Conservation (phyloP, 2,888 invertebrate species). For the Cheilosia grossa region DNA sequence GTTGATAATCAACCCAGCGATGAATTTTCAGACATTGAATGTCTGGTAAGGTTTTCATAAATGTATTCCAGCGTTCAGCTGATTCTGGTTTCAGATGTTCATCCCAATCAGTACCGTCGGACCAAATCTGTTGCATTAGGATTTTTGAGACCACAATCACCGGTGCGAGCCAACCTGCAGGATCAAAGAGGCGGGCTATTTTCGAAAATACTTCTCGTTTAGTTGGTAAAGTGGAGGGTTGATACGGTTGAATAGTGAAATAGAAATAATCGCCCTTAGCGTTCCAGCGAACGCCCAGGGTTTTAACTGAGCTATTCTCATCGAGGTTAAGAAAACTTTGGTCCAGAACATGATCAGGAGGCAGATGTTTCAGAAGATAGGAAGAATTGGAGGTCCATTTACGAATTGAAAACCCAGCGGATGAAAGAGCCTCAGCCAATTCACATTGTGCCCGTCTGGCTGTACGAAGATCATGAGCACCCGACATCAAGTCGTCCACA, state of each 20-base stretch:
- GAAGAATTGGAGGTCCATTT: too few relatives aligned
- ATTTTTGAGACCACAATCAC: slow-evolving; percentile 54
- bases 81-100: not conserved
- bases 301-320: too few relatives aligned
- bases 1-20: not conserved
- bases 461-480: too few relatives aligned
- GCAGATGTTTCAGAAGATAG: too few relatives aligned
- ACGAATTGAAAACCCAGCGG: slow-evolving; percentile 6
- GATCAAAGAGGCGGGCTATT: slow-evolving; percentile 63
- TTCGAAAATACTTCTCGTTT: slow-evolving; percentile 56
- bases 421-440: not conserved
- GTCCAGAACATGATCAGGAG: too few relatives aligned
- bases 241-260: slow-evolving; percentile 24
- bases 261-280: slow-evolving; percentile 55
- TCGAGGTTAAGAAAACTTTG: too few relatives aligned
- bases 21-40: not conserved
- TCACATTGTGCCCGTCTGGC: not conserved
- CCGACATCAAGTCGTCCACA: too few relatives aligned
- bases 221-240: not conserved
- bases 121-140: slow-evolving; percentile 60
- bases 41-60: not conserved
- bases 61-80: not conserved
- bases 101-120: slow-evolving; percentile 38
- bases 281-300: too few relatives aligned
- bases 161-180: too few relatives aligned